Base-by-base conservation (phyloP, 1,140 invertebrate genomes). In the Maniola jurtina region DNA sequence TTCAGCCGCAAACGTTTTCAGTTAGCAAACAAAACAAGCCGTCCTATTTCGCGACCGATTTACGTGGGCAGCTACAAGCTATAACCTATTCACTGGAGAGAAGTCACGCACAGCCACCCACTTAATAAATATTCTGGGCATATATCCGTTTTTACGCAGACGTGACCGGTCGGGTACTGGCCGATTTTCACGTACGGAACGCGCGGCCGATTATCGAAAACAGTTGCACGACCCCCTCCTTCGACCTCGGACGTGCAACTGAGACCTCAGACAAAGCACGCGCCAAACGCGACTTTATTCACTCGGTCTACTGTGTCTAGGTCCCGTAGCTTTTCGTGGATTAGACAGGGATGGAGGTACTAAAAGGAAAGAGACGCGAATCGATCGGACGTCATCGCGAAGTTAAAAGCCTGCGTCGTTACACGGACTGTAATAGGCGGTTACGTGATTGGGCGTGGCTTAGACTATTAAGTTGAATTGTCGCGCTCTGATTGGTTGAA, bases 101-200 rank as follows among this genome's bases (percentile, higher is more conserved):
- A 89, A 88, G 88, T 90, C 88, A 90, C 88, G 88, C 88, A 87
- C 88, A 86, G 72, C 85, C 88, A 89, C 88, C 85, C 88, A 89
- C 88, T 89, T 88, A 90, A 90, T 90, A 89, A 90, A 90, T 90
- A 90, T 90, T 90, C 88, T 84, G 86, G 85, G 88, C 88, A 88
- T 90, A 89, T 89, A 88, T 90, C 88, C 85, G 88, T 90, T 90
- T 90, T 89, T 88, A 89, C 88, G 88, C 75, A 83, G 80, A 90
- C 88, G 88, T 90, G 88, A 88, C 88, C 79, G 79, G 68, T 81
- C 77, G 79, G 75, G 75, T 77, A 88, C 86, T 88, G 88, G 83
- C 84, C 88, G 86, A 86, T 88, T 84, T 88, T 86, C 88, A 90
- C 88, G 88, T 90, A 90, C 84, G 73, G 88, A 87, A 88, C 86